phyloP scores from a whole-genome alignment of 2,888 invertebrate species.

The Agelastica alni region DNA sequence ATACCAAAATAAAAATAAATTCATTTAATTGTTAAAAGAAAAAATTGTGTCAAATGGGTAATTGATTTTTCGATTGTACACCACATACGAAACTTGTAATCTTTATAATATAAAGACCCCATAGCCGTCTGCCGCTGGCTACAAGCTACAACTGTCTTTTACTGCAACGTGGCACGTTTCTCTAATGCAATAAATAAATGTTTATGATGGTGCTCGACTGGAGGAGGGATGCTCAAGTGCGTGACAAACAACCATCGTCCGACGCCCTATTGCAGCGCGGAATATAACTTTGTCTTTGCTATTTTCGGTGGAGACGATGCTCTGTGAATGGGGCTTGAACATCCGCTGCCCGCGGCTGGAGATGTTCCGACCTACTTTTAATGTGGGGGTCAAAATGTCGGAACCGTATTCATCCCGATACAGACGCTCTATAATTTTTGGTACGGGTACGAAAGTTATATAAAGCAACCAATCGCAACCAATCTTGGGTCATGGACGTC shows the following conservation, averaged over 20 bases:
- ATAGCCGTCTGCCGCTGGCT: too few relatives aligned
- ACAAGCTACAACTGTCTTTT: conserved; percentile 8
- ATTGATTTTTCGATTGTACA: too few relatives aligned
- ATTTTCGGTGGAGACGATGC: neutral
- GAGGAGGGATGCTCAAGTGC: conserved; percentile 34
- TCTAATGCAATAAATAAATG: conserved; percentile 34
- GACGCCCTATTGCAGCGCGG: conserved; percentile 13
- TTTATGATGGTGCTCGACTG: conserved; percentile 30
- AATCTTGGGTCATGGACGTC: too few relatives aligned
- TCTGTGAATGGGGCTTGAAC: neutral
- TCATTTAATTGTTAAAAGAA: too few relatives aligned
- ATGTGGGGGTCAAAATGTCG: neutral
- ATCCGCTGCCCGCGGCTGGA: neutral
- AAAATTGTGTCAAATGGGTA: too few relatives aligned
- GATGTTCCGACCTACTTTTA: neutral
- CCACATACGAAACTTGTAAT: too few relatives aligned
- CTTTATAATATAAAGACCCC: too few relatives aligned
- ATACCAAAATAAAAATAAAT: too few relatives aligned
- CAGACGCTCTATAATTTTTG: too few relatives aligned
- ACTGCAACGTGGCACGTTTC: conserved; percentile 25
- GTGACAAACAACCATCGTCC: conserved; percentile 43
- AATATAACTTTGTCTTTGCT: conserved; percentile 23
- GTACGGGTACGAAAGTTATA: too few relatives aligned
- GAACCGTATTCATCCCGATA: conserved; percentile 4
- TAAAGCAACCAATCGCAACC: too few relatives aligned